Base-by-base conservation (phyloP, 2,888 invertebrate species). In the Spatulosminthurus flaviceps region DNA sequence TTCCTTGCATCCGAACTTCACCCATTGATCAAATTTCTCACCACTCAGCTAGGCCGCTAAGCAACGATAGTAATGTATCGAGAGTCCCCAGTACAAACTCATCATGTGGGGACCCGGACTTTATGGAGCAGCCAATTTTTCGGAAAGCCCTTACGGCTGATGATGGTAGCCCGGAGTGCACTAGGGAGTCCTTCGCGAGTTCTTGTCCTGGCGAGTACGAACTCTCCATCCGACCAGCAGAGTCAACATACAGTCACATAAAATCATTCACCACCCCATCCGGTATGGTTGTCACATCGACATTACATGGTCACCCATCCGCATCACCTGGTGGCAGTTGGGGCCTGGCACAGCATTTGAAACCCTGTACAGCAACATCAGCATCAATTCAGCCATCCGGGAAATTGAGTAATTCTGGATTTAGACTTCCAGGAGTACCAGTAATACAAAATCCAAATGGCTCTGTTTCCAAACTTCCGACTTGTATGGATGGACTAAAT, bases 231-330 rank as follows among this genome's bases (percentile, higher is more conserved):
- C 34, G 43, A 26, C 28, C 61, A 9, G 41, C 70, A 0, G 66
- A 73, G 28, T 5, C 64, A 22, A 13, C 43, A 11, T 24, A 64
- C 19, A 22, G 29, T 1, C 66, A n/a, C 22, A 16, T 78, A n/a
- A 64, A 78, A 29, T 73, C 78, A n/a, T 78, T 78, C 67, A 78
- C 78, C 1, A 78, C 78, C 24, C 78, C 78, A 0, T 78, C 78
- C 0, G 78, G 78, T 11, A 78, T 78, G 78, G 73, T 78, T 1
- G 78, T 78, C 2, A 78, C 78, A 11, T 78, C 78, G 16, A 77
- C 77, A 2, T 22, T 77, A 22, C 72, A 72, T 43, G 21, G 24
- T n/a, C 72, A 61, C 5, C 60, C 41, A 4, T 34, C 72, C 22
- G 2, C 72, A 19, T 42, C 60, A 19, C 1, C 28, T 1, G 19